Conservation (phyloP, 2,888 invertebrate genomes). For the Sarcophaga carnaria region DNA sequence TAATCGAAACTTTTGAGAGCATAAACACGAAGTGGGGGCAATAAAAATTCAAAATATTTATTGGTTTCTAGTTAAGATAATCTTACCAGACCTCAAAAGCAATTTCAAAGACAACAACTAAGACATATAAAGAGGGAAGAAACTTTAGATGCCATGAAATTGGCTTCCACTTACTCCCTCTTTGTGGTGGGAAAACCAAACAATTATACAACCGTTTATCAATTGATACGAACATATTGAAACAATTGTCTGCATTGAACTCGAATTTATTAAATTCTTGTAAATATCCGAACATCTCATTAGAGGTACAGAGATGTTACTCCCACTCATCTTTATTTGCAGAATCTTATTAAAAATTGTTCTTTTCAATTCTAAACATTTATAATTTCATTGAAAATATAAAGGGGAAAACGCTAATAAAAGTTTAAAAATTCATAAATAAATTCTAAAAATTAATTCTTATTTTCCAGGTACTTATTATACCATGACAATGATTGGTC, state of each 20-base stretch:
- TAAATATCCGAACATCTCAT: no score
- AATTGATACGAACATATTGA: slow-evolving; percentile 35
- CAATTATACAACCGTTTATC: slow-evolving; percentile 32
- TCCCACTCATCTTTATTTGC: neutral
- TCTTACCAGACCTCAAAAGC: slow-evolving; percentile 70
- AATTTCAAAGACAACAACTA: slow-evolving; percentile 40
- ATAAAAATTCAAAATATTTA: slow-evolving; percentile 74
- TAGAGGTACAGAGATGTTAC: neutral
- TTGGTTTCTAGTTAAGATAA: slow-evolving; percentile 79
- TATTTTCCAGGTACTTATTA: slow-evolving; percentile 87
- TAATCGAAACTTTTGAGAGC: slow-evolving; percentile 53
- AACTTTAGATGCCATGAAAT: neutral
- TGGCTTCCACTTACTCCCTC: neutral
- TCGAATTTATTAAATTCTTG: slow-evolving; percentile 27
- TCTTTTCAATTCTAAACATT: neutral
- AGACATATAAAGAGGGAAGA: neutral
- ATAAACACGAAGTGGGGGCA: slow-evolving; percentile 41
- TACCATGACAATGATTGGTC: slow-evolving; percentile 91
- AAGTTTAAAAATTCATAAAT: no score
- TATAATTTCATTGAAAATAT: no score
- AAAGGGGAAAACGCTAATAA: no score
- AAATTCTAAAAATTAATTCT: no score
- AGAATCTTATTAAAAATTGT: neutral
- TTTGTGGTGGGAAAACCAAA: neutral
- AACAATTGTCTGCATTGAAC: slow-evolving; percentile 31